Percentiles rank a stretch among this genome's conserved stretches.
These are phyloP conservation scores for Hybognathus amarus DNA, from an alignment of 2,797 vertebrate species.

Conservation along the genomic window DNA sequence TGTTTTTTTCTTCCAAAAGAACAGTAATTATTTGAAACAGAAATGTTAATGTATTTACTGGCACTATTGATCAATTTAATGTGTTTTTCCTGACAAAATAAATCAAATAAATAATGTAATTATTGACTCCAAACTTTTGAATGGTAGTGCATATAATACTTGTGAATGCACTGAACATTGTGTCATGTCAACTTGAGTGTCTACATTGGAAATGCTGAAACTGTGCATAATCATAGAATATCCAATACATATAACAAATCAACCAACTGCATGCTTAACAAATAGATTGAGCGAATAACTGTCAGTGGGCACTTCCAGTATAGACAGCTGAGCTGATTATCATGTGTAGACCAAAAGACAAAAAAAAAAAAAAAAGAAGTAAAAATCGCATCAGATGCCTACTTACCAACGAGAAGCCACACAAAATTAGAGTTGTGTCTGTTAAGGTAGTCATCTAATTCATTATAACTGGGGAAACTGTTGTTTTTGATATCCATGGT, in stretches of 20 bases:
- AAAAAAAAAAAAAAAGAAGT: no score
- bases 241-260: background rate
- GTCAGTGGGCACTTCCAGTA: background rate
- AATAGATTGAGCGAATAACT: background rate
- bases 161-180: background rate
- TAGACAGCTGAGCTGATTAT: background rate
- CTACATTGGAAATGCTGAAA: background rate
- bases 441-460: slow-evolving; percentile 90
- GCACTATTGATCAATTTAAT: background rate
- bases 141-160: background rate
- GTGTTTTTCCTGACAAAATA: background rate
- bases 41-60: background rate
- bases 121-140: background rate
- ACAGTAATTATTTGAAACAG: background rate
- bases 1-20: background rate
- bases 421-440: slow-evolving; percentile 95
- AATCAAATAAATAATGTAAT: background rate
- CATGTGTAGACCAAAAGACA: background rate
- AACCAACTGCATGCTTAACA: background rate
- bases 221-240: background rate
- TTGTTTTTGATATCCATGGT: slow-evolving; percentile 90
- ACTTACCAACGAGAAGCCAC: slow-evolving; percentile 97
- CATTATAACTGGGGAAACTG: slow-evolving; percentile 85
- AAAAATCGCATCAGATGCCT: slow-evolving; percentile 14
- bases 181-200: background rate